A percentile compares a stretch with the other conserved stretches of the same genome.
Evolutionary conservation across 2,113 vertebrate genomes (phyloP).

Genomic region (Caloenas nicobarica): DNA sequence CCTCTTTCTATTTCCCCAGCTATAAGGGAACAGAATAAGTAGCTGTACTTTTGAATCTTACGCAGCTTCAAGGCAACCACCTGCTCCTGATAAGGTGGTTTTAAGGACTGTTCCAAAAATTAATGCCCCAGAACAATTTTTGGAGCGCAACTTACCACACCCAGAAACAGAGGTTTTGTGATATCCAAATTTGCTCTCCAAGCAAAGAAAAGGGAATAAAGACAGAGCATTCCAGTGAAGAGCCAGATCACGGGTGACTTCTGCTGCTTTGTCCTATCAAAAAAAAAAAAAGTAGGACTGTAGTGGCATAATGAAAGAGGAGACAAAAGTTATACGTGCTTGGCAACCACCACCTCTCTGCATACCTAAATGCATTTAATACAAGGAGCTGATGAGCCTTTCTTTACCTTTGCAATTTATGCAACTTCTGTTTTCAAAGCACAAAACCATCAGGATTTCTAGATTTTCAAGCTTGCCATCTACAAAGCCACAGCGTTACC

Average conservation of each 20-base stretch:
- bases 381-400: neutral
- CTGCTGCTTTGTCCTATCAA: constrained; percentile 61
- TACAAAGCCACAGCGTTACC: neutral
- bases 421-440: neutral
- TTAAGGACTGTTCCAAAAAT: neutral
- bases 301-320: neutral
- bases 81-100: neutral
- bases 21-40: neutral
- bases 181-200: constrained; percentile 98
- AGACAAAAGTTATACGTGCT: rapidly evolving
- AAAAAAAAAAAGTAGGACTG: neutral
- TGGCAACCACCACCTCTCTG: neutral
- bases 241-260: constrained; percentile 80
- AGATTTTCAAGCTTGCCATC: neutral
- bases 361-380: neutral
- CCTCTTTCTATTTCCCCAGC: neutral
- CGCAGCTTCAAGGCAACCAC: neutral
- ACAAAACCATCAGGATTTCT: neutral
- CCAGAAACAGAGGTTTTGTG: constrained; percentile 89
- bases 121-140: neutral
- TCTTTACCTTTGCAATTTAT: neutral
- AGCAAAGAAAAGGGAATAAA: constrained; percentile 94
- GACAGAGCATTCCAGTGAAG: constrained; percentile 82
- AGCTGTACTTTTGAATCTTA: neutral
- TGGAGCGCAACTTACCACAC: constrained; percentile 84